These are phyloP conservation scores for Chelon auratus DNA, from an alignment of 2,797 vertebrate species.

Conservation along the genomic window DNA sequence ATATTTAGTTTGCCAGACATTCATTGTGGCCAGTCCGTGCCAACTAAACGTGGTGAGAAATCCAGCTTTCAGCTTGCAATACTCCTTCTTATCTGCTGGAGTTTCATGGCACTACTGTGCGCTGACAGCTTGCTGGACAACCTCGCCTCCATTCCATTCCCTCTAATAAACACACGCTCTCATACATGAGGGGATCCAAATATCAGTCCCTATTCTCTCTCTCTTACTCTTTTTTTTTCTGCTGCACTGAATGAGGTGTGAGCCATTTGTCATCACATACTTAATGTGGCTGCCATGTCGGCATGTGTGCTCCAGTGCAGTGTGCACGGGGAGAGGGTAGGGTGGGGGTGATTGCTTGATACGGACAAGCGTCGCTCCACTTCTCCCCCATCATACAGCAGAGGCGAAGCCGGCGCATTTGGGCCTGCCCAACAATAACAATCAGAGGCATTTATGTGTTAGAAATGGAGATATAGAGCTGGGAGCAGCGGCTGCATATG, in stretches of 20 bases:
- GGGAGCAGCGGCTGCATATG: slow-evolving; percentile 72
- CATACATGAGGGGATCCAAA: slow-evolving; percentile 49
- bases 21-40: slow-evolving; percentile 25
- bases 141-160: slow-evolving; percentile 48
- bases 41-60: slow-evolving; percentile 35
- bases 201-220: slow-evolving; percentile 32
- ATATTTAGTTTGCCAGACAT: slow-evolving; percentile 43
- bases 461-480: slow-evolving; percentile 52
- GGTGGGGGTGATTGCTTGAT: slow-evolving; percentile 44
- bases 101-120: slow-evolving; percentile 53
- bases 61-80: slow-evolving; percentile 49
- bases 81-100: slow-evolving; percentile 61
- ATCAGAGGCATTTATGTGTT: slow-evolving; percentile 78
- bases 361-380: slow-evolving; percentile 59
- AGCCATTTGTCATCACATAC: slow-evolving; percentile 78
- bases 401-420: slow-evolving; percentile 63
- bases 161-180: slow-evolving; percentile 56
- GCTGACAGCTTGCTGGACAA: slow-evolving; percentile 67
- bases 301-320: slow-evolving; percentile 38
- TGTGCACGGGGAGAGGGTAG: no score
- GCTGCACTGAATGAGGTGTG: slow-evolving; percentile 65
- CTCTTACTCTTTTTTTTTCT: neutral
- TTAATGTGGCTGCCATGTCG: slow-evolving; percentile 55
- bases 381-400: slow-evolving; percentile 59
- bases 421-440: slow-evolving; percentile 79